phyloP scores from a whole-genome alignment of 2,113 vertebrate genomes.

The Clarias gariepinus region DNA sequence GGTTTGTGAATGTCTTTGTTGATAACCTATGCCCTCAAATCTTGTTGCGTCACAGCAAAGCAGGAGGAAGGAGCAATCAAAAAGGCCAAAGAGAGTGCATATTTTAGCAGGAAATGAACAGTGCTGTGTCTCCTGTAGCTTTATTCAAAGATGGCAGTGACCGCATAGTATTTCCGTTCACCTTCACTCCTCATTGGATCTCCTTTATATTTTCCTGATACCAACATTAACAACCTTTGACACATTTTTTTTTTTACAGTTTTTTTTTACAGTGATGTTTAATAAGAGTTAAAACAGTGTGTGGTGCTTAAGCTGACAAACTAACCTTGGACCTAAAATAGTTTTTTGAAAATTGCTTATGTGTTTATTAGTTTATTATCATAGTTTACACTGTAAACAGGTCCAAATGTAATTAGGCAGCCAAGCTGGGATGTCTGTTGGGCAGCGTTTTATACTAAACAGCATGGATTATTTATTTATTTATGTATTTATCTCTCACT shows the following conservation, averaged over 20 bases:
- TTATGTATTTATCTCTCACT: no score
- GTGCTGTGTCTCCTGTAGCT: conserved; percentile 3
- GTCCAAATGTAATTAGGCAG: not conserved
- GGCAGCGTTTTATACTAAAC: not conserved
- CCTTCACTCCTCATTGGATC: conserved; percentile 46
- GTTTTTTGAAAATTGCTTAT: not conserved
- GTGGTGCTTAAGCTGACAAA: not conserved
- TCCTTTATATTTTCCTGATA: not conserved
- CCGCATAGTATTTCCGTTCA: conserved; percentile 45
- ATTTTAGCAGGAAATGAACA: conserved; percentile 27
- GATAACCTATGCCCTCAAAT: conserved; percentile 36
- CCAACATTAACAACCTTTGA: conserved; percentile 31
- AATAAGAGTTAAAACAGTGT: not conserved
- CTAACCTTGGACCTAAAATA: not conserved
- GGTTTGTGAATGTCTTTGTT: conserved; percentile 36
- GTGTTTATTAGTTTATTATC: not conserved
- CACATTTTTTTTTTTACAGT: not conserved
- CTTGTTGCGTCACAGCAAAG: conserved; percentile 23
- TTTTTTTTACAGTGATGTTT: conserved; percentile 6
- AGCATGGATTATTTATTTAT: not conserved
- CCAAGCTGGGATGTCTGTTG: not conserved
- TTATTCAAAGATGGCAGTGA: conserved; percentile 25
- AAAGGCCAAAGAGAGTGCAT: conserved; percentile 25
- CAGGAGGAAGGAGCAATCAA: conserved; percentile 32
- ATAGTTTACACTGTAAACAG: not conserved